These are phyloP conservation scores for Diabrotica balteata DNA, from an alignment of 2,888 invertebrate species.

Conservation along the genomic window DNA sequence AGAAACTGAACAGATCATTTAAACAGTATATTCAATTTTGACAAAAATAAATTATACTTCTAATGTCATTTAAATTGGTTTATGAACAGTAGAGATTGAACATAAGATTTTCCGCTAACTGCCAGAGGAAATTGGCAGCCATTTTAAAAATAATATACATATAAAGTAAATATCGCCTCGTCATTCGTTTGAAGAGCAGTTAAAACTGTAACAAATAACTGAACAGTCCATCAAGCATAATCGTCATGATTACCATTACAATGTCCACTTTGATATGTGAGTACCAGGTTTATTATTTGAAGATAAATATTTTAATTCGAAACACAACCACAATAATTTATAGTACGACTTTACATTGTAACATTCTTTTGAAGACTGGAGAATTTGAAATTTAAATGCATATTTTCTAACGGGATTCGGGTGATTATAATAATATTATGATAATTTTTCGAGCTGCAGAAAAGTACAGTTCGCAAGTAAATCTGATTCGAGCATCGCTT, in stretches of 20 bases:
- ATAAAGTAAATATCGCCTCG: not conserved
- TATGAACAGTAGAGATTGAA: no score
- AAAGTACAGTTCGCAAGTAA: conserved; percentile 28
- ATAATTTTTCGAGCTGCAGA: conserved; percentile 29
- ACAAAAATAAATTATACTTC: no score
- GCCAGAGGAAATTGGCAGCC: no score
- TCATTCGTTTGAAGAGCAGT: conserved; percentile 14
- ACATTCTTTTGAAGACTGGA: conserved; percentile 24
- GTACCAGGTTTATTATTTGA: conserved; percentile 25
- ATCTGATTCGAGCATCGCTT: conserved; percentile 25
- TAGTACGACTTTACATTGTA: conserved; percentile 24
- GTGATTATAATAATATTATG: conserved; percentile 33
- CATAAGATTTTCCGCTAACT: no score
- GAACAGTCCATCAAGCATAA: conserved; percentile 23
- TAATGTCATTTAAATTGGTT: no score
- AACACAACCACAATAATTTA: conserved; percentile 30
- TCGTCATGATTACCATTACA: conserved; percentile 25
- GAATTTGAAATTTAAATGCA: conserved; percentile 33
- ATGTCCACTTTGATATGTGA: conserved; percentile 27
- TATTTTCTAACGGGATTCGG: conserved; percentile 26
- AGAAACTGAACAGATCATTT: no score
- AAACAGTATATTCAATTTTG: no score
- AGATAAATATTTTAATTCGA: conserved; percentile 33
- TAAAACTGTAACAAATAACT: conserved; percentile 23
- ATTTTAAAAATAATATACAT: no score